Conservation (phyloP, 1,140 invertebrate species). For the Condylostylus longicornis region DNA sequence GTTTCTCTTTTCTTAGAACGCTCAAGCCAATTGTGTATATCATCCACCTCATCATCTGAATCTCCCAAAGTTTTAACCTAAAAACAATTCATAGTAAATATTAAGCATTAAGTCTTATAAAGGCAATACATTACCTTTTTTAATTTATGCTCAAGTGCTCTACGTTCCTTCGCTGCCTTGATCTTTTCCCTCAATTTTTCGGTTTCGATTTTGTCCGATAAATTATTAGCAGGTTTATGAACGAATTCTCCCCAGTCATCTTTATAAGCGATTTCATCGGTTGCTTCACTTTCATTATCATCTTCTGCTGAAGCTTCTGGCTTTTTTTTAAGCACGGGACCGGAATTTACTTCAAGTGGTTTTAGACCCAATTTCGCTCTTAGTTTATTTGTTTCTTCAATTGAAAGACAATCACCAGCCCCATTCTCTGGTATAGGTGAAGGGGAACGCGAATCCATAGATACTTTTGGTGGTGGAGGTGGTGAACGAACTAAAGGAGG, state of each 20-base stretch:
- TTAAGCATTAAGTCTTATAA: neutral
- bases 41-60: constrained; percentile 61
- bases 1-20: constrained; percentile 60
- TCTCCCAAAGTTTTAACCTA: constrained; percentile 56
- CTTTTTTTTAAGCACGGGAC: constrained; percentile 11
- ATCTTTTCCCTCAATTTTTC: constrained; percentile 77
- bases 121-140: constrained; percentile 15
- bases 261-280: constrained; percentile 43
- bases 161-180: constrained; percentile 57
- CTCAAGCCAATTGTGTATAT: constrained; percentile 63
- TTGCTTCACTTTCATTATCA: constrained; percentile 23
- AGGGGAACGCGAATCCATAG: constrained; percentile 12
- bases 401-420: constrained; percentile 50
- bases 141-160: constrained; percentile 59
- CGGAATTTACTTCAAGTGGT: constrained; percentile 59
- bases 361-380: constrained; percentile 86
- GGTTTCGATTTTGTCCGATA: constrained; percentile 53
- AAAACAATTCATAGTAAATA: constrained; percentile 16
- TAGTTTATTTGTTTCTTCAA: constrained; percentile 84
- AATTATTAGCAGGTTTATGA: constrained; percentile 79
- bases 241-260: constrained; percentile 81
- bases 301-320: constrained; percentile 11
- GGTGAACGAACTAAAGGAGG: no score
- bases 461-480: constrained; percentile 17
- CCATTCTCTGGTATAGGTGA: constrained; percentile 33